Conservation (phyloP, 1,140 invertebrate species). For the Musca domestica region DNA sequence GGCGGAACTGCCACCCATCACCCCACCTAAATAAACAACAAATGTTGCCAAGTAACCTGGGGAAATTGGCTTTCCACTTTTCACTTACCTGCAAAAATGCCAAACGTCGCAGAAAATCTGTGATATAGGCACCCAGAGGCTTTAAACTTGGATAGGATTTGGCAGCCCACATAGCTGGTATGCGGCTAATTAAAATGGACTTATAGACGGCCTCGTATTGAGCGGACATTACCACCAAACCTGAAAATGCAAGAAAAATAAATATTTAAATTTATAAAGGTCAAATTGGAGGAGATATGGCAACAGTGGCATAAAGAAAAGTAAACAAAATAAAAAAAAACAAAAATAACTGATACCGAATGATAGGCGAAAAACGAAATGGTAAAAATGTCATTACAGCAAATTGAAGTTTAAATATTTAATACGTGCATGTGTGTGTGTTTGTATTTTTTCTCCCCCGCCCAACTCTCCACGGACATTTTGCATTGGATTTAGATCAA, state of each 20-base stretch:
- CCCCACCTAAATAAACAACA: too few species aligned
- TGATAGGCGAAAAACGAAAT: neutral
- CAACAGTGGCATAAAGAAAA: neutral
- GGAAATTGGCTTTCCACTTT: neutral
- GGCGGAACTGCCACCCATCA: too few species aligned
- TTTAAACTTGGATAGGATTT: constrained; percentile 92
- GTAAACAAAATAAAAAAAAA: neutral
- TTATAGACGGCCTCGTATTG: constrained; percentile 84
- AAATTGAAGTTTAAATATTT: constrained; percentile 21
- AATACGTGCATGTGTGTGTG: neutral
- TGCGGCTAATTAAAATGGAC: constrained; percentile 79
- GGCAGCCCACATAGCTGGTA: constrained; percentile 79
- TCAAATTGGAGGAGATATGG: neutral
- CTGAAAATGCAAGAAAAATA: constrained; percentile 53
- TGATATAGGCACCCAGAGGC: constrained; percentile 84
- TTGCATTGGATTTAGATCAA: too few species aligned
- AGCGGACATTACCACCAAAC: constrained; percentile 79
- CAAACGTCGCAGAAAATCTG: constrained; percentile 80
- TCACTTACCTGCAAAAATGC: constrained; percentile 70
- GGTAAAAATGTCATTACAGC: constrained; percentile 8
- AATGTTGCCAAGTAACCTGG: too few species aligned
- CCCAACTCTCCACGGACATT: too few species aligned
- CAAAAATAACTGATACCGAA: neutral
- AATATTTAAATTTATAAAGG: neutral
- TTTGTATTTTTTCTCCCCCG: too few species aligned